Evolutionary conservation across 2,113 vertebrate genomes (phyloP), one percentile per base, ranked within the genome.

Genomic region (Pterocles orientalis): DNA sequence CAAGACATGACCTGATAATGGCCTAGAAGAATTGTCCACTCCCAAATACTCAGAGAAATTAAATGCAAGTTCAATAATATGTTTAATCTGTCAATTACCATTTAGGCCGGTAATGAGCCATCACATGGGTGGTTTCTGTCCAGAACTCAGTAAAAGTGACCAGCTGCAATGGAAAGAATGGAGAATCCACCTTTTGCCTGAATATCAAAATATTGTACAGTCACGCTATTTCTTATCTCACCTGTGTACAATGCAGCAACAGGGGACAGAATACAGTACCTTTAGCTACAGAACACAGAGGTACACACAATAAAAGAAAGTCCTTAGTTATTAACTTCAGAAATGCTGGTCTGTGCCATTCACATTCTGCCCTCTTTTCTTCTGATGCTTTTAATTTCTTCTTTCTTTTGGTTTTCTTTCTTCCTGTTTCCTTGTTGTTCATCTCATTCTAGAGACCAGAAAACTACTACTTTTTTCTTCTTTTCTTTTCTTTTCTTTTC

Each of bases 291-390:
- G 2, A 45, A 17, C 20, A 16, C 2, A 43, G 51, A 33, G 8
- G 5, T 45, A 6, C 2, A 68, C 15, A 61, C 1, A 0, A 0
- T 61, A 51, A 56, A 64, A 86, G 9, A 43, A 14, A 47, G 28
- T 61, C 45, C 11, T 41, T 14, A 83, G 6, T 10, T 77, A 45
- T 18, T 66, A 50, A 70, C 3, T 53, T 10, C 31, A 53, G 21
- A 69, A 57, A 68, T 60, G 4, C 9, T 64, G 34, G 17, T 10
- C 14, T 56, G 14, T 54, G 8, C 41, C 13, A 34, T 56, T 82
- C 31, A 53, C 4, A 33, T 85, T 76, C n/a, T 76, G 8, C 29
- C 13, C 7, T 73, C 19, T 66, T 82, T 75, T 65, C 47, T 45
- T 80, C 19, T 28, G 4, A 5, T 12, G 3, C 23, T 41, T 5